phyloP scores from a whole-genome alignment of 2,113 vertebrate species.

The Ptilonorhynchus violaceus region DNA sequence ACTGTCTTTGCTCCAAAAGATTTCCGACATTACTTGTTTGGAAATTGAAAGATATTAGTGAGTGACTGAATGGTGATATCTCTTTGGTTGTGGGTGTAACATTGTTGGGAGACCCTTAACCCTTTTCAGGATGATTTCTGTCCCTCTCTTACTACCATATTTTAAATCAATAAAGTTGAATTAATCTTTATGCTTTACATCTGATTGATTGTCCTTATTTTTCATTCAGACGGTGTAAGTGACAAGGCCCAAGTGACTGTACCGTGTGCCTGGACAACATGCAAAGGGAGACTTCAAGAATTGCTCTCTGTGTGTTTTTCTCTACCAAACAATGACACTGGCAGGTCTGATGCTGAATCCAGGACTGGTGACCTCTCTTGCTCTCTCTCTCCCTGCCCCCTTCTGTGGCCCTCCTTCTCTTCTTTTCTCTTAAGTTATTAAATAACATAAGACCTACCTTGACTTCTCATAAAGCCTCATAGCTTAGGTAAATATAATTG shows the following conservation, averaged over 20 bases:
- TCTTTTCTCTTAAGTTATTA: not conserved
- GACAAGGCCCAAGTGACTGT: not conserved
- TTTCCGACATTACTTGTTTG: not conserved
- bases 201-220: not conserved
- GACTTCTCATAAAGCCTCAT: not conserved
- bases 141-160: not conserved
- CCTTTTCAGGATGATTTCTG: not conserved
- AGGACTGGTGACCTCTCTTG: not conserved
- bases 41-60: not conserved
- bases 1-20: not conserved
- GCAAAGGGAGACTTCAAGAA: not conserved
- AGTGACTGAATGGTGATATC: not conserved
- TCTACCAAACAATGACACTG: not conserved
- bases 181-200: not conserved
- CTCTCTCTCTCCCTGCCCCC: fast-evolving
- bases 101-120: not conserved
- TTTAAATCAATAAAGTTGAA: not conserved
- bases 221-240: not conserved
- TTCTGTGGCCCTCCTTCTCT: not conserved
- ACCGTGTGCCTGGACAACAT: not conserved
- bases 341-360: not conserved
- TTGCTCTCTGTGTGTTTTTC: not conserved
- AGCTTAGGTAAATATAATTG: not conserved
- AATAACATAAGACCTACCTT: not conserved
- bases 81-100: not conserved